These are phyloP conservation scores for Hirtodrosophila alboralis DNA, from an alignment of 2,888 invertebrate genomes.

Conservation along the genomic window DNA sequence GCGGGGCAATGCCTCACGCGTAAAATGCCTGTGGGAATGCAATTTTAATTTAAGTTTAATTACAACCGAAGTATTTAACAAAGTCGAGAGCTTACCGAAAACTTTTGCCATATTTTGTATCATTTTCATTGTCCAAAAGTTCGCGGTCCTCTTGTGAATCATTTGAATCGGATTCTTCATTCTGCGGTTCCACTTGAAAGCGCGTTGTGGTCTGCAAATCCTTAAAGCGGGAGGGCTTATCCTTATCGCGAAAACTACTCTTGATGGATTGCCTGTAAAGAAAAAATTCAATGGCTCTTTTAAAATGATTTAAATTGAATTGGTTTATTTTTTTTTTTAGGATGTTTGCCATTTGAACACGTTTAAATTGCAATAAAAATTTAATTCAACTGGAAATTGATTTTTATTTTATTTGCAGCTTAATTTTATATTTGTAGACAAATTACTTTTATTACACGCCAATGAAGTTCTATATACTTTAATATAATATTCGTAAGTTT, in stretches of 20 bases:
- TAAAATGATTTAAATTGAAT: constrained; percentile 13
- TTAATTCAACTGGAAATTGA: constrained; percentile 6
- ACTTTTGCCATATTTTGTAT: constrained; percentile 91
- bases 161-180: constrained; percentile 84
- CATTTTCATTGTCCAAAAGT: constrained; percentile 85
- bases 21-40: constrained; percentile 88
- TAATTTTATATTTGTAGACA: constrained; percentile 18
- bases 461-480: constrained; percentile 5
- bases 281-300: constrained; percentile 8
- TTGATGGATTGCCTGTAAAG: constrained; percentile 85
- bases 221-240: constrained; percentile 87
- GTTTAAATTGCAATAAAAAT: background rate
- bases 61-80: background rate
- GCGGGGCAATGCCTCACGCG: constrained; percentile 93
- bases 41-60: background rate
- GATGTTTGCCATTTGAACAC: background rate
- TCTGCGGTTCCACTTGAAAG: constrained; percentile 86
- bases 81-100: constrained; percentile 86
- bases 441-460: constrained; percentile 17
- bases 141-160: constrained; percentile 84
- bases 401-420: constrained; percentile 20
- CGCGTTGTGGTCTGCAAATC: constrained; percentile 86
- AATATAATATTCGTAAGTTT: background rate
- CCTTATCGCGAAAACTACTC: constrained; percentile 87
- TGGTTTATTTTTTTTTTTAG: background rate